These are phyloP conservation scores for Amphiduros pacificus DNA, from an alignment of 2,888 invertebrate genomes.

Conservation along the genomic window DNA sequence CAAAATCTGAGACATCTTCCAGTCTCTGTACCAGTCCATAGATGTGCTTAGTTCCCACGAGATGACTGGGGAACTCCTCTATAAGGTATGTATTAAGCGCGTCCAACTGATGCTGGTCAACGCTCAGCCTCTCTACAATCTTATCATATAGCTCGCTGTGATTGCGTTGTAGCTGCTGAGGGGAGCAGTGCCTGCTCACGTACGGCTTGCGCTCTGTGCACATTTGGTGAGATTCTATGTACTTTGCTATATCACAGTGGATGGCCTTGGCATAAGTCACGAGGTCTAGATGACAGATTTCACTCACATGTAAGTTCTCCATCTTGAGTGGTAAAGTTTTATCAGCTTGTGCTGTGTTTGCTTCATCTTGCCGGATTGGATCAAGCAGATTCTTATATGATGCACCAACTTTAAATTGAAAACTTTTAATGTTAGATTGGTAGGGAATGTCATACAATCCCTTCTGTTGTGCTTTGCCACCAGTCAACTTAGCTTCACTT, in stretches of 20 bases:
- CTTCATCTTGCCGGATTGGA: no score
- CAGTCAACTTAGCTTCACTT: no score
- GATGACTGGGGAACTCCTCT: background rate
- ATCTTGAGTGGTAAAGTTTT: no score
- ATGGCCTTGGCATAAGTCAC: slow-evolving; percentile 2
- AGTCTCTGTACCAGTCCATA: slow-evolving; percentile 2
- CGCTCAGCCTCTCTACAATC: background rate
- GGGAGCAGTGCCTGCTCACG: background rate
- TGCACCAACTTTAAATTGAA: no score
- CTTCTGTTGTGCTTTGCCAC: no score
- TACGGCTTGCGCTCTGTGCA: background rate
- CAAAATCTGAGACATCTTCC: slow-evolving; percentile 14
- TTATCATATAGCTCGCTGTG: background rate
- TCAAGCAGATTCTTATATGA: no score
- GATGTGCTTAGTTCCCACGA: background rate
- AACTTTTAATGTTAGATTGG: no score
- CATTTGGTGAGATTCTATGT: background rate
- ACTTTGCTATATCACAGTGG: background rate
- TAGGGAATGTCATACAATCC: no score
- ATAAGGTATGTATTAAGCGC: slow-evolving; percentile 3
- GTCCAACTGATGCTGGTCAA: background rate
- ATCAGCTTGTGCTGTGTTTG: no score
- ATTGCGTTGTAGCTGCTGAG: background rate
- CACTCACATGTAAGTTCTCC: no score
- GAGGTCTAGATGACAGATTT: no score